Conservation (phyloP, 23 tunicate genomes). For the Halocynthia roretzi region DNA sequence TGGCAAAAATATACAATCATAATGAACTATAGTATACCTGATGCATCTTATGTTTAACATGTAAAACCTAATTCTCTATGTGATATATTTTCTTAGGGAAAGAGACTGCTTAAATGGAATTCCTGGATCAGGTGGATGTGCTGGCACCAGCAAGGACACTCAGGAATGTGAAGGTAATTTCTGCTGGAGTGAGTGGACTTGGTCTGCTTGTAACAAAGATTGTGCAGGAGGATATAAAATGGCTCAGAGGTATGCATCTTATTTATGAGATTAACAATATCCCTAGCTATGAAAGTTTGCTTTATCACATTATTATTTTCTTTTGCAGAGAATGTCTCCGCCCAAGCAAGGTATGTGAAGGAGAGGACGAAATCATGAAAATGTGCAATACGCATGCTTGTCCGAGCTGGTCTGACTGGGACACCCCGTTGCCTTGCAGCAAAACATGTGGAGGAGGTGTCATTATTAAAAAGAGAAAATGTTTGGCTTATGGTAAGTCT, state of each 20-base stretch:
- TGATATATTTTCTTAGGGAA: constrained; percentile 32
- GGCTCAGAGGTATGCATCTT: too few relatives aligned
- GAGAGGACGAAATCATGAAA: constrained; percentile 13
- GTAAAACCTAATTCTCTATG: not conserved
- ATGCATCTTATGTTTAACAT: not conserved
- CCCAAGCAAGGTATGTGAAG: not conserved
- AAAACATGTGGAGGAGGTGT: constrained; percentile 62
- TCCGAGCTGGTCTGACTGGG: constrained; percentile 8
- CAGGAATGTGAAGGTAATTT: constrained; percentile 1
- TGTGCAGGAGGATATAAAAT: constrained; percentile 26
- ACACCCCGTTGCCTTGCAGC: constrained; percentile 17
- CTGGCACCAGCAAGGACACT: constrained; percentile 25
- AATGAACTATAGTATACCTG: not conserved
- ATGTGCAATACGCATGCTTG: constrained; percentile 18
- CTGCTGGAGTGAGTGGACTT: constrained; percentile 67
- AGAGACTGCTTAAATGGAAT: constrained; percentile 65
- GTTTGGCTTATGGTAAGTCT: not conserved
- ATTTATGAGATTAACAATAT: too few relatives aligned
- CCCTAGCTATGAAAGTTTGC: too few relatives aligned
- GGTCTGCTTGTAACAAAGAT: constrained; percentile 40
- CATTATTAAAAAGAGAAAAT: constrained; percentile 17
- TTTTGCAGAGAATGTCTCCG: constrained; percentile 3
- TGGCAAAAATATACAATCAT: not conserved
- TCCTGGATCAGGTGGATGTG: constrained; percentile 75
- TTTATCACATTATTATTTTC: not conserved